Base-by-base conservation (phyloP, 2,113 vertebrate genomes). In the Gobius niger region DNA sequence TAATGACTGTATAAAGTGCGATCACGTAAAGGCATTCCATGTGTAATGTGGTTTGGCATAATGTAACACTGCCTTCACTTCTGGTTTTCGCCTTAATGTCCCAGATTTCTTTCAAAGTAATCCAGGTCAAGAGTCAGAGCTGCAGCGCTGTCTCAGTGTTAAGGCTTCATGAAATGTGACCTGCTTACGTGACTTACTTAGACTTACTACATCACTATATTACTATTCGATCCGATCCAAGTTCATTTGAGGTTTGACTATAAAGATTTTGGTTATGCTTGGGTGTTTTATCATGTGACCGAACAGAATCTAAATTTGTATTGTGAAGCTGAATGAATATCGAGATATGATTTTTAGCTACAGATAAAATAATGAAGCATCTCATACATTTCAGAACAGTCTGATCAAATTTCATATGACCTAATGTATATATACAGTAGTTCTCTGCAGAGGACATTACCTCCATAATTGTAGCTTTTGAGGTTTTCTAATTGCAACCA, bases 121-220 rank as follows among this genome's bases (percentile, higher is more conserved):
- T 70, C 62, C 66, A 65, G 57, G 65, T 61, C 68, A 66, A 16
- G 69, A 81, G 61, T 47, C 18, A 12, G 44, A 51, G 47, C 34
- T 68, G 47, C 41, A 54, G 44, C 6, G 11, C 56, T 12, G 53
- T 50, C 24, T 34, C 52, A 54, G n/a, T 54, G 51, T 64, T 57
- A 54, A 54, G 19, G 52, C 54, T 34, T 57, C 54, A 57, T 57
- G 54, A 34, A 40, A 40, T 34, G 24, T 57, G 54, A 8, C 54
- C 6, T 13, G 12, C 12, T 40, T 57, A 40, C 54, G 40, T 57
- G 54, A 57, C 54, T 34, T 34, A 34, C 24, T 34, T 34, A 34
- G 24, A 34, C 24, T 34, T 4, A 34, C 24, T 34, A 34, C 24
- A 34, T 34, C 24, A 34, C 24, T 34, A 34, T 34, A 34, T 34